phyloP scores from a whole-genome alignment of 2,113 vertebrate species.

The Carassius carassius region DNA sequence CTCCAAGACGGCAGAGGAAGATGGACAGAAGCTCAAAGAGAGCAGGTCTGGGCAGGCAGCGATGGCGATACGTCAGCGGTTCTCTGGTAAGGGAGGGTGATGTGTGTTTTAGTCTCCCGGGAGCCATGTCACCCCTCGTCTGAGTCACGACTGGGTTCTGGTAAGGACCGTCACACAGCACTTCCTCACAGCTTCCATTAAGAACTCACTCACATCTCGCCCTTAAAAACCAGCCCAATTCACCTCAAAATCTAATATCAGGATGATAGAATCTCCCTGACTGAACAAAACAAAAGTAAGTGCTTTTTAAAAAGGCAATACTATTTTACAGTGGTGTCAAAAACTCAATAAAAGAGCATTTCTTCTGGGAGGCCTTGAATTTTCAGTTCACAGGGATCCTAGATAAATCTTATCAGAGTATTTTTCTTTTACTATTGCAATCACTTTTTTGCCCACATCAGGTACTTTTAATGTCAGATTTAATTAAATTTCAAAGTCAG shows the following conservation, averaged over 20 bases:
- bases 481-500: not conserved
- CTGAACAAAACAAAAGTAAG: constrained; percentile 20
- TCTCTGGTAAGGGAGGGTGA: constrained; percentile 59
- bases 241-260: constrained; percentile 38
- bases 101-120: constrained; percentile 59
- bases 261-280: constrained; percentile 15
- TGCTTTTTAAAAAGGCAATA: constrained; percentile 24
- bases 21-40: constrained; percentile 12
- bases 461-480: not conserved
- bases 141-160: constrained; percentile 63
- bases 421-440: not conserved
- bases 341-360: not conserved
- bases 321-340: constrained; percentile 2
- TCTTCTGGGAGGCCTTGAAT: not conserved
- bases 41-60: constrained; percentile 39
- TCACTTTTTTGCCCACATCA: not conserved
- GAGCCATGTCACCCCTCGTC: constrained; percentile 59
- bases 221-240: constrained; percentile 27
- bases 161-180: constrained; percentile 56
- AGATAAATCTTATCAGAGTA: not conserved
- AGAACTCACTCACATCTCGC: constrained; percentile 46
- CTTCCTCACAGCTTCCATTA: constrained; percentile 57
- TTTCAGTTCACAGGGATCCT: not conserved
- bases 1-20: not conserved
- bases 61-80: constrained; percentile 37